Evolutionary conservation across 2,113 vertebrate species (phyloP).

Genomic region (Vulpes lagopus): DNA sequence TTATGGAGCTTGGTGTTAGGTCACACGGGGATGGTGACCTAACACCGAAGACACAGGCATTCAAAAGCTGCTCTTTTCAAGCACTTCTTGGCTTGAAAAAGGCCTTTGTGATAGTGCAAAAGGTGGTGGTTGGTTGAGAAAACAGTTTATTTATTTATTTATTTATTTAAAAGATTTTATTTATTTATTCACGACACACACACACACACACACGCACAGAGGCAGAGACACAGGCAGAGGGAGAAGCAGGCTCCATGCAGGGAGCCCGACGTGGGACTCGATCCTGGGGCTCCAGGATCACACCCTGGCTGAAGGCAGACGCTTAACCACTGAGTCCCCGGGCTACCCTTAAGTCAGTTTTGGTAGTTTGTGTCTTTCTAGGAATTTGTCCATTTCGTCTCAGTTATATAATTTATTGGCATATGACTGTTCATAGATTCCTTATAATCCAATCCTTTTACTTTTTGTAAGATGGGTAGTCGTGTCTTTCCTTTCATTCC

Average conservation of each 20-base stretch:
- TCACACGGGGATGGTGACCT: background rate
- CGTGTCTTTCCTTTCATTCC: background rate
- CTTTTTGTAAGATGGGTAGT: background rate
- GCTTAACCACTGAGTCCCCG: too few relatives aligned
- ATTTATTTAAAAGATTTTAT: too few relatives aligned
- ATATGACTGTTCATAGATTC: background rate
- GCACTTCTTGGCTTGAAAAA: background rate
- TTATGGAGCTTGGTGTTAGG: background rate
- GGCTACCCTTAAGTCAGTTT: background rate
- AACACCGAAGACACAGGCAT: background rate
- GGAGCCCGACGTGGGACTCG: too few relatives aligned
- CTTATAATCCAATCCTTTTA: background rate
- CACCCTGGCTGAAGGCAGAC: too few relatives aligned
- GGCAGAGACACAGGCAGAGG: too few relatives aligned
- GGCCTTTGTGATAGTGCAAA: constrained; percentile 39
- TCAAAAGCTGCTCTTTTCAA: constrained; percentile 37
- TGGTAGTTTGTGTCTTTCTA: constrained; percentile 8
- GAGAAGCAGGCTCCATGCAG: too few relatives aligned
- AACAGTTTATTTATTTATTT: background rate
- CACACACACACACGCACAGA: too few relatives aligned
- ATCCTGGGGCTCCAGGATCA: too few relatives aligned
- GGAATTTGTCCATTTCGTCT: background rate
- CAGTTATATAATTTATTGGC: background rate
- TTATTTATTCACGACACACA: too few relatives aligned
- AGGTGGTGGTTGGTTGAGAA: constrained; percentile 23